Evolutionary conservation across 2,888 invertebrate genomes (phyloP).

Genomic region (Megalurothrips usitatus): DNA sequence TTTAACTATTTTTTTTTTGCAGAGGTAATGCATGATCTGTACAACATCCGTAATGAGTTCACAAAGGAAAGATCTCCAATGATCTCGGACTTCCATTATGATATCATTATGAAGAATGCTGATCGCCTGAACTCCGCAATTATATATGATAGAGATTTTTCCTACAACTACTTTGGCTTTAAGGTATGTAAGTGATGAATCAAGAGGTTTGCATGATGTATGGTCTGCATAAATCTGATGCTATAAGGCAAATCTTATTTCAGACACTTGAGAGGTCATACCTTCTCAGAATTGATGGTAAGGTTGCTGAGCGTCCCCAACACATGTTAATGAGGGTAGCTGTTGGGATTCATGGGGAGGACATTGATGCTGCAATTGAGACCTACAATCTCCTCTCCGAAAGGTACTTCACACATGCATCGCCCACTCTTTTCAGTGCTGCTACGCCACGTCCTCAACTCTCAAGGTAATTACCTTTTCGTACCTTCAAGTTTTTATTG

Average conservation of each 20-base stretch:
- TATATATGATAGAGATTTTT: conserved; percentile 94
- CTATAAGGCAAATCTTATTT: conserved; percentile 35
- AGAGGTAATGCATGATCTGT: conserved; percentile 88
- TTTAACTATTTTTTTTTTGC: conserved; percentile 43
- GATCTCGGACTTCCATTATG: conserved; percentile 78
- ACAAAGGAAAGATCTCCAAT: conserved; percentile 72
- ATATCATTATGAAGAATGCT: conserved; percentile 80
- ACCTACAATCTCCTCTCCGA: conserved; percentile 95
- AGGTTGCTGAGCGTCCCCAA: conserved; percentile 94
- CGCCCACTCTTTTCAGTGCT: conserved; percentile 94
- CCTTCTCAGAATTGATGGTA: conserved; percentile 82
- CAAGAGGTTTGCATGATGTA: background rate
- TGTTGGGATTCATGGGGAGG: conserved; percentile 92
- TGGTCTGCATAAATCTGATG: conserved; percentile 4
- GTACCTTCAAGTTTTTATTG: too few relatives aligned
- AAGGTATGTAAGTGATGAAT: conserved; percentile 53
- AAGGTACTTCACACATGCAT: conserved; percentile 95
- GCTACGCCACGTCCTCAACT: conserved; percentile 88
- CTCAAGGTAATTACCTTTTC: conserved; percentile 62
- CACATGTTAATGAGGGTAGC: conserved; percentile 98
- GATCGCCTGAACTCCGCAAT: conserved; percentile 89
- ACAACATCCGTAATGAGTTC: conserved; percentile 67
- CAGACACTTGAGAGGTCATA: conserved; percentile 91
- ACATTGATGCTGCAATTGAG: conserved; percentile 87
- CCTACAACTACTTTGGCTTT: conserved; percentile 98